Base-by-base conservation (phyloP, 2,888 invertebrate genomes). In the Megalurothrips usitatus region DNA sequence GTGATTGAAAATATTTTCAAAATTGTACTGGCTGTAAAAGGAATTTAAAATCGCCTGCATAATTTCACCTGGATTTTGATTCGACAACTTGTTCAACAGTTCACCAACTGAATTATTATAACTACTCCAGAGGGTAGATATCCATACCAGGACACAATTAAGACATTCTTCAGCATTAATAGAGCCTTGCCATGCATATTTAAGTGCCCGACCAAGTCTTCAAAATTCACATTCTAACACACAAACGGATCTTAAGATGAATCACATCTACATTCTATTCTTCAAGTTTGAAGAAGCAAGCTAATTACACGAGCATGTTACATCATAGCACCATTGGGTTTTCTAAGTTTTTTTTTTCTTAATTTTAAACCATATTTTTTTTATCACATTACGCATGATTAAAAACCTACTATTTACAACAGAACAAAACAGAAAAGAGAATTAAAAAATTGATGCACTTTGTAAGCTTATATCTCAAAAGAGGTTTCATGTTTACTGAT, bases 261-360 rank as follows among this genome's bases (percentile, higher is more conserved):
- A 9, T 75, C 12, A 75, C 68, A 75, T 75, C 68, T 75, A 75
- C 68, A 23, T 26, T 75, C 68, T 75, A 75, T 75, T 26, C 26
- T 75, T 58, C 58, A 58, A 17, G n/a, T 19, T 26, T 26, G 68
- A 75, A 12, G 68, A 58, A 75, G 68, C 26, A 10, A 23, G 26
- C 68, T 58, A 58, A 58, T 58, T n/a, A 58, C n/a, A 58, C 58
- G 17, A 19, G 58, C 58, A n/a, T 19, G 58, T 17, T 58, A 58
- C 17, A 19, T 58, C 58, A 23, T 75, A 75, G 68, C 68, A 75
- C 68, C 68, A 75, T 75, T 75, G 68, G 68, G 23, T 75, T 75
- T 75, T 75, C 68, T 75, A 75, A 75, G 12, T 26, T 26, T 75
- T 68, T 75, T 75, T 75, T 75, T 12, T 23, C 12, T 26, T 10